These are phyloP conservation scores for Etheostoma cragini DNA, from an alignment of 2,113 vertebrate genomes.

Conservation along the genomic window DNA sequence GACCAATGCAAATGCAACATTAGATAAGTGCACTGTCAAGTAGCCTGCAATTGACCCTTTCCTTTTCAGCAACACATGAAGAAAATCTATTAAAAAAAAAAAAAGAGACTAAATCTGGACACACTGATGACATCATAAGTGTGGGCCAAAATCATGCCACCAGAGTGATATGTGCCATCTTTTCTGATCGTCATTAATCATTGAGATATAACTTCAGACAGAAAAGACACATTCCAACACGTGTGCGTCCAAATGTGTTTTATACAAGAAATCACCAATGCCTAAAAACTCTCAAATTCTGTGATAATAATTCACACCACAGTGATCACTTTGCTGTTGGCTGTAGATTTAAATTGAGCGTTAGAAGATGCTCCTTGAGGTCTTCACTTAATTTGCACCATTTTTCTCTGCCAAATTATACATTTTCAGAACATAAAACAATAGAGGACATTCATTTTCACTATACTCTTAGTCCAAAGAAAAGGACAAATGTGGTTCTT, in stretches of 20 bases:
- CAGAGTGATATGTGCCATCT: background rate
- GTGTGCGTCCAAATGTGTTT: background rate
- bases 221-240: background rate
- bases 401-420: constrained; percentile 28
- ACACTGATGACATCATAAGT: constrained; percentile 23
- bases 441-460: constrained; percentile 21
- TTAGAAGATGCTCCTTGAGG: background rate
- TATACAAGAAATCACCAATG: background rate
- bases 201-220: constrained; percentile 1
- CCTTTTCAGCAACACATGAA: background rate
- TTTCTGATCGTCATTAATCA: background rate
- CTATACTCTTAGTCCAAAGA: background rate
- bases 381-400: constrained; percentile 7
- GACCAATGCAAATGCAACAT: constrained; percentile 49
- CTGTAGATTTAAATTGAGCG: background rate
- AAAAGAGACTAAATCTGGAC: constrained; percentile 15
- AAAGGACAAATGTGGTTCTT: constrained; percentile 25
- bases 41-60: constrained; percentile 42
- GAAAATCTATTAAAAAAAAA: too few species aligned
- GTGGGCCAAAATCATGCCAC: constrained; percentile 13
- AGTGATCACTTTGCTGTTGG: constrained; percentile 3
- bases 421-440: constrained; percentile 3
- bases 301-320: constrained; percentile 17
- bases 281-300: constrained; percentile 23
- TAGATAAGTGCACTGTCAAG: constrained; percentile 54